Evolutionary conservation across 2,797 vertebrate genomes (phyloP), one percentile per base, ranked within the genome.

Genomic region (Craterocephalus amniculus): DNA sequence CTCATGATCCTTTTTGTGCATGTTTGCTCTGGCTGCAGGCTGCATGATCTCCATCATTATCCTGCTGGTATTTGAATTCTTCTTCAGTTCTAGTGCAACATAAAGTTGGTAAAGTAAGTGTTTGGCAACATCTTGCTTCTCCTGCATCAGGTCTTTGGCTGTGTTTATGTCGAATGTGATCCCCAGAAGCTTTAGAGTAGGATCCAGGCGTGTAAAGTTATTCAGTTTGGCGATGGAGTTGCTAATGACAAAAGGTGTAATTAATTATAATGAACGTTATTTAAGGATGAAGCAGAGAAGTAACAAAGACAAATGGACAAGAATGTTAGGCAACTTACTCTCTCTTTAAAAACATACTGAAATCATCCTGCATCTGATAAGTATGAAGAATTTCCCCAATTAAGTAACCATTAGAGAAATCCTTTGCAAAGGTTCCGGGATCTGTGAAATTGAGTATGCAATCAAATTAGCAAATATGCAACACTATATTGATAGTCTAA

Each of bases 371-470:
- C 77, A 98, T 90, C 58, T 97, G 93, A 13, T 96, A 95, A 88
- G 95, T 97, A 83, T 96, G 79, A 3, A 99, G 91, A 67, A 99
- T 87, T 86, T 99, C 97, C 78, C 98, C 98, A 64, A 99, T 91
- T 0, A 99, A 93, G 72, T 96, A 99, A 29, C 97, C 98, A 59
- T 66, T 96, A 31, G 96, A 93, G 92, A 99, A 98, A 51, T 95
- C 94, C 83, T 91, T 96, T 38, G 95, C 85, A 83, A 99, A 87
- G 10, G 91, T 94, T 62, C 88, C 92, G 71, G 95, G 93, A 59
- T 94, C 97, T 99, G 89, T 70, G 60, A 83, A 73, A 13, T 81
- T 18, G 7, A 61, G 77, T 20, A 71, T 31, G 13, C 2, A 29
- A 48, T 20, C 14, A 6, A 7, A 14, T 4, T 2, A 36, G 3